These are phyloP conservation scores for Zeuzera pyrina DNA, from an alignment of 2,888 invertebrate species.

Conservation along the genomic window DNA sequence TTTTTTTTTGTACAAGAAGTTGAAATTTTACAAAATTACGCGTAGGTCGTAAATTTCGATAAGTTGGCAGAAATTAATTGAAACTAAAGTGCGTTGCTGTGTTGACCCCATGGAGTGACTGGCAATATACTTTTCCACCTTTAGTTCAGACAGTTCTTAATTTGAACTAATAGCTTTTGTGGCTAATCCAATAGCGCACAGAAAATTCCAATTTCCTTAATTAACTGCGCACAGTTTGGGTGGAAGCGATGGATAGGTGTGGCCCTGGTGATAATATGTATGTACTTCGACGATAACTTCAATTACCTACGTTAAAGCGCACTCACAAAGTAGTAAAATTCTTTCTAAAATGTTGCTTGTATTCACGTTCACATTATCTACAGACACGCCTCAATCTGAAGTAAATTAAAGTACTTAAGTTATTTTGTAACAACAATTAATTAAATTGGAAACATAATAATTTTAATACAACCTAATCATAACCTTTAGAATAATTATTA, in stretches of 20 bases:
- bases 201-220: constrained; percentile 72
- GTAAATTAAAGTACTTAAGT: too few species aligned
- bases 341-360: background rate
- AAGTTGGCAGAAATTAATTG: constrained; percentile 25
- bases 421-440: too few species aligned
- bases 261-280: constrained; percentile 54
- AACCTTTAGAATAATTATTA: too few species aligned
- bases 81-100: constrained; percentile 22
- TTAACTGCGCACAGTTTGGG: constrained; percentile 59
- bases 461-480: too few species aligned
- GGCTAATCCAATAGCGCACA: constrained; percentile 60
- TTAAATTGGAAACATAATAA: too few species aligned
- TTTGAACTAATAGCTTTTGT: constrained; percentile 69
- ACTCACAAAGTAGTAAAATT: constrained; percentile 21
- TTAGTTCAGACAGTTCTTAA: constrained; percentile 57
- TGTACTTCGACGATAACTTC: constrained; percentile 47
- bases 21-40: too few species aligned
- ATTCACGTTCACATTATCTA: background rate
- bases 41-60: too few species aligned
- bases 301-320: constrained; percentile 45
- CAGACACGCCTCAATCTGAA: too few species aligned
- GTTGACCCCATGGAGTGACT: constrained; percentile 25
- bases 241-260: constrained; percentile 54
- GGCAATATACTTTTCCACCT: constrained; percentile 32
- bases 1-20: too few species aligned